A percentile compares a stretch with the other conserved stretches of the same genome.
These are phyloP conservation scores for Habropoda laboriosa DNA, from an alignment of 1,140 invertebrate species.

Conservation along the genomic window DNA sequence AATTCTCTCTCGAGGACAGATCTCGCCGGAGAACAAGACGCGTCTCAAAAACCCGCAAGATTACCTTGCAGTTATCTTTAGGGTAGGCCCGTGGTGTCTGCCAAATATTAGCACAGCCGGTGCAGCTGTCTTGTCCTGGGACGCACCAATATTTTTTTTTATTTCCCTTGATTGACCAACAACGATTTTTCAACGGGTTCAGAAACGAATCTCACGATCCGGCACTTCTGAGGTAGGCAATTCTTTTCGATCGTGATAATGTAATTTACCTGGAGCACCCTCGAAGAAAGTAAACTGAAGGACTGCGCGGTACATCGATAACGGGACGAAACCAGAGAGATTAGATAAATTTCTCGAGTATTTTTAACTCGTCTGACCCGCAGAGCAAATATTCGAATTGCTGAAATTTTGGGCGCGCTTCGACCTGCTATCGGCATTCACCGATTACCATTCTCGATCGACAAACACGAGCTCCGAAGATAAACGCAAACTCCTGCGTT, in stretches of 20 bases:
- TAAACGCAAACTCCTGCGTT: neutral
- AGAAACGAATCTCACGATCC: neutral
- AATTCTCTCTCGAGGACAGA: neutral
- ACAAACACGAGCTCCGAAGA: neutral
- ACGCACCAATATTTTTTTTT: conserved; percentile 1
- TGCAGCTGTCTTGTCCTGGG: conserved; percentile 48
- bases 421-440: neutral
- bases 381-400: conserved; percentile 12
- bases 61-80: conserved; percentile 49
- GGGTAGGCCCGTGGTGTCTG: conserved; percentile 44
- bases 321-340: conserved; percentile 23
- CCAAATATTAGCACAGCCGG: conserved; percentile 67
- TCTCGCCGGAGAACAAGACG: neutral
- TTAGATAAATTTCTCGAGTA: conserved; percentile 56
- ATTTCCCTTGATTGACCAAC: conserved; percentile 3
- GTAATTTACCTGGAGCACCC: neutral
- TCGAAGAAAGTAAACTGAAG: neutral
- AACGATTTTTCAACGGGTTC: neutral
- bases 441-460: neutral
- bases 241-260: neutral
- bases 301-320: conserved; percentile 1
- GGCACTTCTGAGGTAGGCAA: neutral
- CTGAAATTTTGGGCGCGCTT: neutral
- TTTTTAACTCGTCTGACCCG: conserved; percentile 32
- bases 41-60: conserved; percentile 34